These are phyloP conservation scores for Macroglossus sobrinus DNA, from an alignment of 2,113 vertebrate species.

Conservation along the genomic window DNA sequence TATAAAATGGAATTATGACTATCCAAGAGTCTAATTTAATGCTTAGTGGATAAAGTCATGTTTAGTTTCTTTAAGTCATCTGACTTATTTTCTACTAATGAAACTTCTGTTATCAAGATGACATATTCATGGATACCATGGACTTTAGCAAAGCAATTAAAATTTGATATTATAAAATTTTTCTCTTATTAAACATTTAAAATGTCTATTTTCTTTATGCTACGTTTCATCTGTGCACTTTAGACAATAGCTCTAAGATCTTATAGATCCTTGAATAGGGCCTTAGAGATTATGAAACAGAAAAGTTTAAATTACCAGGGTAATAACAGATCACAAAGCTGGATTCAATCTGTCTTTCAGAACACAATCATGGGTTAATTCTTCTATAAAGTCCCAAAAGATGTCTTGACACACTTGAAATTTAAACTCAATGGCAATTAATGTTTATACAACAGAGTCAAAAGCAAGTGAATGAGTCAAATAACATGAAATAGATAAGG, in stretches of 20 bases:
- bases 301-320: background rate
- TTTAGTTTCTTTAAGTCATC: background rate
- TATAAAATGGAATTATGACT: background rate
- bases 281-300: background rate
- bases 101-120: background rate
- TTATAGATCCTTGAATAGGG: background rate
- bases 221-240: background rate
- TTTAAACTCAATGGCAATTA: background rate
- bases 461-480: background rate
- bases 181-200: background rate
- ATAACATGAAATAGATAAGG: background rate
- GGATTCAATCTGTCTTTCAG: background rate
- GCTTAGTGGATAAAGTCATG: background rate
- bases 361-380: background rate
- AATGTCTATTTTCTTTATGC: slow-evolving; percentile 11
- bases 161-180: background rate
- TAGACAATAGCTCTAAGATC: background rate
- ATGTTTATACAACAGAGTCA: background rate
- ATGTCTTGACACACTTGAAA: background rate
- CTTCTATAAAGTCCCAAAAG: background rate
- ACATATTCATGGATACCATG: background rate
- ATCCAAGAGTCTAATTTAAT: background rate
- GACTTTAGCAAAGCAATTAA: slow-evolving; percentile 11
- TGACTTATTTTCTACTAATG: background rate
- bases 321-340: background rate